A percentile compares a stretch with the other conserved stretches of the same genome.
phyloP scores from a whole-genome alignment of 2,797 vertebrate species.

The Macrochelys suwanniensis region DNA sequence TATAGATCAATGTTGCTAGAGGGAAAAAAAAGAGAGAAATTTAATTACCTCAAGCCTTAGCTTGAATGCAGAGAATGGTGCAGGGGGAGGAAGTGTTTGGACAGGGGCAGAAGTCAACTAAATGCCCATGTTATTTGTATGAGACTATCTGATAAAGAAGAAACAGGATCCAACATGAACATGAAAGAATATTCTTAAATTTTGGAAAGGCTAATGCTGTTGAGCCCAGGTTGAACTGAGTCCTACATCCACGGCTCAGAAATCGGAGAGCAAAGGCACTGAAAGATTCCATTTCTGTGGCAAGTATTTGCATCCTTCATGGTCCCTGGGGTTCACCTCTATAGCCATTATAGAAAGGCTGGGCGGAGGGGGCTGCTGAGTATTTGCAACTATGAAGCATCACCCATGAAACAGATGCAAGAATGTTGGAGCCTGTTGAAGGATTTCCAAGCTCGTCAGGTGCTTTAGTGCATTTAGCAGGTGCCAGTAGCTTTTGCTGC shows the following conservation, averaged over 20 bases:
- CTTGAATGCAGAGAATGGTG: conserved; percentile 4
- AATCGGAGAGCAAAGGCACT: background rate
- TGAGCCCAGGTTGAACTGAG: background rate
- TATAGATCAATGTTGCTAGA: conserved; percentile 64
- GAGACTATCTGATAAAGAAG: conserved; percentile 36
- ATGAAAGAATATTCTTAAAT: background rate
- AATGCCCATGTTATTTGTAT: conserved; percentile 3
- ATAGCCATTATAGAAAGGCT: background rate
- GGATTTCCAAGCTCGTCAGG: background rate
- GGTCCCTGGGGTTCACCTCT: background rate
- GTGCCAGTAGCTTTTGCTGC: background rate
- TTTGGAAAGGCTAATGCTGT: background rate
- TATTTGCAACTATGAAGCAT: background rate
- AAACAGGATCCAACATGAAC: conserved; percentile 11
- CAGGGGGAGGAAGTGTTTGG: background rate
- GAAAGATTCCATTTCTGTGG: background rate
- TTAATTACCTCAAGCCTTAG: conserved; percentile 73
- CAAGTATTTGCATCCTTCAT: background rate
- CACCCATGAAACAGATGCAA: background rate
- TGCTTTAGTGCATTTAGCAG: background rate
- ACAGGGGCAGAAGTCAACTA: conserved; percentile 44
- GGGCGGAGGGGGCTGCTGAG: background rate
- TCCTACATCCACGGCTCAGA: background rate
- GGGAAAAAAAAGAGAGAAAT: conserved; percentile 64
- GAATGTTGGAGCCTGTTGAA: background rate